Evolutionary conservation across 1,140 invertebrate species (phyloP), one percentile per base, ranked within the genome.

Genomic region (Mylabris phalerata): DNA sequence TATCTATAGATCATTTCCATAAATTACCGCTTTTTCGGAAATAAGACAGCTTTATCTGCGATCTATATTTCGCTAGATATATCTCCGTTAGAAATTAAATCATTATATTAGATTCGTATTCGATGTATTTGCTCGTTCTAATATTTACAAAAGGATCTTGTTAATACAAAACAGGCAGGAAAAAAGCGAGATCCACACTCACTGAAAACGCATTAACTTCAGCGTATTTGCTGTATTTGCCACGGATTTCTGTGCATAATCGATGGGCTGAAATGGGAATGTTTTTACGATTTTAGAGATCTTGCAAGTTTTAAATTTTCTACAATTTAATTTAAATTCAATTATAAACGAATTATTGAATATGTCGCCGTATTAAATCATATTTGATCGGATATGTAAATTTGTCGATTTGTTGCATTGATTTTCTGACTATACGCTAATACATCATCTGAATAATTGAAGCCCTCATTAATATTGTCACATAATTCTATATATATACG

Each of bases 121-220:
- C 13, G 13, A 13, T 32, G 4, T 32, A 7, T 32, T 32, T 32
- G 7, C 42, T 27, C 19, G 26, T 27, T 45, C 55, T 59, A 62
- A 59, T 56, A 57, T 59, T 55, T 46, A 11, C 38, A 43, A 40
- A n/a, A 52, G 52, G 54, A 62, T 62, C 57, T 54, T 46, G 50
- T 59, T 62, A 62, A 62, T 55, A 54, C 60, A 55, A 52, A 55
- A 45, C 47, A 52, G 19, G 32, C 32, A 2, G 42, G 55, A 58
- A 58, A 11, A 50, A 19, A 32, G 32, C 7, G 45, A 58, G 60
- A 62, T 62, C 59, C 59, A 50, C 51, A 55, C 51, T 59, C 51
- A 49, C 59, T 59, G 56, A 59, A 59, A 62, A 54, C 57, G 56
- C 60, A 62, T 62, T 62, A 62, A 46, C 51, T 48, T 58, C 48